Percentiles rank a stretch among this genome's conserved stretches.
phyloP scores from a whole-genome alignment of 2,113 vertebrate genomes.

The Archocentrus centrarchus region DNA sequence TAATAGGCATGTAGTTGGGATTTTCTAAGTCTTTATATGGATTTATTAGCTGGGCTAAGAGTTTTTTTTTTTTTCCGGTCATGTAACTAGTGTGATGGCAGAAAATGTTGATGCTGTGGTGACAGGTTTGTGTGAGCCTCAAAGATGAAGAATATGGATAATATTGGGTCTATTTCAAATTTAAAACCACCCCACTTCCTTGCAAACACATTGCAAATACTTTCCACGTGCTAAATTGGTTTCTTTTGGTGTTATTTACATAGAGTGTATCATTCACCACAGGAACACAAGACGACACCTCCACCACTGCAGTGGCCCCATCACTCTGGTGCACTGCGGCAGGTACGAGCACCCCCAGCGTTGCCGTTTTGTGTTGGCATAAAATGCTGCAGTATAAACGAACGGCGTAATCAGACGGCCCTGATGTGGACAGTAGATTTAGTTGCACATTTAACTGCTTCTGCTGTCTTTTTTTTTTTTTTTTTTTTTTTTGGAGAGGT shows the following conservation, averaged over 20 bases:
- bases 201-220: background rate
- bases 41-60: background rate
- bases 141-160: background rate
- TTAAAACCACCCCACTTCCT: background rate
- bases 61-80: background rate
- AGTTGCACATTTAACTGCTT: constrained; percentile 21
- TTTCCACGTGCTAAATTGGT: background rate
- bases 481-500: background rate
- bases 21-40: background rate
- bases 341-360: constrained; percentile 50
- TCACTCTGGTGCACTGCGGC: constrained; percentile 55
- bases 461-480: background rate
- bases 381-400: background rate
- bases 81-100: background rate
- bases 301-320: constrained; percentile 47
- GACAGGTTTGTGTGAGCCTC: background rate
- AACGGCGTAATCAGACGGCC: background rate
- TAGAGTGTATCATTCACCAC: constrained; percentile 47
- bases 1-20: background rate
- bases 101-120: background rate
- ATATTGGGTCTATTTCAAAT: background rate
- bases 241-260: constrained; percentile 10
- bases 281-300: constrained; percentile 73
- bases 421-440: background rate
- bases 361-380: constrained; percentile 37